These are phyloP conservation scores for Drosophila kokeensis DNA, from an alignment of 2,888 invertebrate species.

Conservation along the genomic window DNA sequence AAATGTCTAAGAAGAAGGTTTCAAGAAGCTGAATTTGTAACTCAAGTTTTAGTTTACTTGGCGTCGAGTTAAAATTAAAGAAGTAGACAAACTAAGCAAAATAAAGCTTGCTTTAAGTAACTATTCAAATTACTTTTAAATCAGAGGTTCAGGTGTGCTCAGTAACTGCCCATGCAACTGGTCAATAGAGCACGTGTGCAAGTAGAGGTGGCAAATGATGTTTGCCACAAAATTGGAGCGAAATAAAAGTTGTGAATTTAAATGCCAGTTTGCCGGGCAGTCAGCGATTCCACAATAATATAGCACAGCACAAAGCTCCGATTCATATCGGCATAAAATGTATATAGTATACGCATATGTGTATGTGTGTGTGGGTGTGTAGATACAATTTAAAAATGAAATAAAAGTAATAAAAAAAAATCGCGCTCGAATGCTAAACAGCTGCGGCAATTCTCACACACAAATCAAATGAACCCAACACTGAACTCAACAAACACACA, in stretches of 20 bases:
- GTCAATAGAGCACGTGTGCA: background rate
- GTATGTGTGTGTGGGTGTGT: background rate
- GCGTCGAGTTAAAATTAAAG: background rate
- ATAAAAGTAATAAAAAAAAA: slow-evolving; percentile 52
- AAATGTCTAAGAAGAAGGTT: background rate
- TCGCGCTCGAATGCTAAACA: slow-evolving; percentile 70
- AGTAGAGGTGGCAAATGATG: slow-evolving; percentile 16
- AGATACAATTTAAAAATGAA: slow-evolving; percentile 12
- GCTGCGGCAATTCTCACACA: slow-evolving; percentile 75
- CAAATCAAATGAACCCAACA: slow-evolving; percentile 72
- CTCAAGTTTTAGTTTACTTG: background rate
- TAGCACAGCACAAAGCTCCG: slow-evolving; percentile 30
- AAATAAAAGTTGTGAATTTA: slow-evolving; percentile 36
- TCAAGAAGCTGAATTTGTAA: background rate
- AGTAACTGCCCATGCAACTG: background rate
- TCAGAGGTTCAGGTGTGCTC: background rate
- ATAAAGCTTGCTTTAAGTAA: background rate
- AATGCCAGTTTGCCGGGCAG: slow-evolving; percentile 56
- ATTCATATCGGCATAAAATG: slow-evolving; percentile 45
- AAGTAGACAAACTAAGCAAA: background rate
- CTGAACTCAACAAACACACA: slow-evolving; percentile 39
- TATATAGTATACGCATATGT: background rate
- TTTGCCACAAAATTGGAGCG: slow-evolving; percentile 18
- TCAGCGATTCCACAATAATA: slow-evolving; percentile 24
- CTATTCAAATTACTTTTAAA: background rate